A percentile compares a stretch with the other conserved stretches of the same genome.
These are phyloP conservation scores for Loripinus fragilis DNA, from an alignment of 2,888 invertebrate species.

Conservation along the genomic window DNA sequence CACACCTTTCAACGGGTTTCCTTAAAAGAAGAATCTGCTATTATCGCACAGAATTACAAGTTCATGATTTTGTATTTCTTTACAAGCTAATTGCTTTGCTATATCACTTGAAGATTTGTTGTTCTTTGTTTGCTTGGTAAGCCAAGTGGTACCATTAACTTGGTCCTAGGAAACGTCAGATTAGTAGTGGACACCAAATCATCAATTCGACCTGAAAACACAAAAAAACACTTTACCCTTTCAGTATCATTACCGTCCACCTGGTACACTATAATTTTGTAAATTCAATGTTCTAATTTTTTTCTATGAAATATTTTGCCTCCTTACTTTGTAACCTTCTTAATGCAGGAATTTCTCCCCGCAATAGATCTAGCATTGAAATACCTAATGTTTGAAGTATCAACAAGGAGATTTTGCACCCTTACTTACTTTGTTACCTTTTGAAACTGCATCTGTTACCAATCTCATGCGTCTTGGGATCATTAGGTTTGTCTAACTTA, in stretches of 20 bases:
- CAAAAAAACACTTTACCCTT: not conserved
- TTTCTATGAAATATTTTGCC: too few relatives aligned
- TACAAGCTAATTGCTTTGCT: not conserved
- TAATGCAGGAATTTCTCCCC: too few relatives aligned
- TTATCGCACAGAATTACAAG: not conserved
- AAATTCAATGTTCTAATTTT: too few relatives aligned
- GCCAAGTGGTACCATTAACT: not conserved
- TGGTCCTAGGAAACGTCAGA: not conserved
- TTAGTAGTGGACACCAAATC: slow-evolving; percentile 5
- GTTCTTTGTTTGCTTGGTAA: not conserved
- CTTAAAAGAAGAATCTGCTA: not conserved
- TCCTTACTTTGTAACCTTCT: too few relatives aligned
- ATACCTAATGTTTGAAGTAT: too few relatives aligned
- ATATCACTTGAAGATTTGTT: not conserved
- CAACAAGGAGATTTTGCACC: not conserved
- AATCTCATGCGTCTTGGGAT: not conserved
- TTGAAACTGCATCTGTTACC: not conserved
- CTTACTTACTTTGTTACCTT: too few relatives aligned
- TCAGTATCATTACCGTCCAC: not conserved
- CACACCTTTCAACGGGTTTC: not conserved
- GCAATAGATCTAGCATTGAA: too few relatives aligned
- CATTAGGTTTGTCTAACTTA: not conserved
- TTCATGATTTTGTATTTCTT: not conserved
- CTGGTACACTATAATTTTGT: too few relatives aligned
- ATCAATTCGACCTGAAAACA: not conserved